phyloP scores from a whole-genome alignment of 2,113 vertebrate genomes.

The Etheostoma spectabile region DNA sequence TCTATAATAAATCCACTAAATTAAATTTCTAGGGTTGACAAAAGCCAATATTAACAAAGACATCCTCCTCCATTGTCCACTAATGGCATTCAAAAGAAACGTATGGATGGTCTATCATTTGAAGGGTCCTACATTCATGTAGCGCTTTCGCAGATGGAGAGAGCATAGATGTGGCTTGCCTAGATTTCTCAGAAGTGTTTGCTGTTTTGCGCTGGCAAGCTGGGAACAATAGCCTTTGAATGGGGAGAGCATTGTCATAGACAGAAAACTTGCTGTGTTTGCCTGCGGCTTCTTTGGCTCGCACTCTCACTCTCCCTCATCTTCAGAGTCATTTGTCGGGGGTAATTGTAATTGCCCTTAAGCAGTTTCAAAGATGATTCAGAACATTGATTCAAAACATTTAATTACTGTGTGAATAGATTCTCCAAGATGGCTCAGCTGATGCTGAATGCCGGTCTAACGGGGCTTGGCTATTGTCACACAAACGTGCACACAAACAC shows the following conservation, averaged over 20 bases:
- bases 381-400: constrained; percentile 96
- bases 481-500: not conserved
- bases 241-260: constrained; percentile 93
- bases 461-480: constrained; percentile 74
- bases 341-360: constrained; percentile 97
- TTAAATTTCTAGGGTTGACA: constrained; percentile 94
- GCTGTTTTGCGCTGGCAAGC: constrained; percentile 94
- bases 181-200: constrained; percentile 95
- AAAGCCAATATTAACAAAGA: constrained; percentile 94
- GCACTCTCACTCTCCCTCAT: constrained; percentile 74
- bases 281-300: constrained; percentile 80
- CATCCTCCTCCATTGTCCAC: constrained; percentile 92
- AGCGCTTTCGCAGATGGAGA: constrained; percentile 84
- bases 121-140: constrained; percentile 91
- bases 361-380: constrained; percentile 98
- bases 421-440: constrained; percentile 89
- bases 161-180: constrained; percentile 87
- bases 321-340: constrained; percentile 94
- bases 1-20: constrained; percentile 94
- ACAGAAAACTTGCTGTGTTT: constrained; percentile 90
- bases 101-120: constrained; percentile 95
- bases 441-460: constrained; percentile 87
- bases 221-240: constrained; percentile 93
- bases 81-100: constrained; percentile 93
- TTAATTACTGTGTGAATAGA: constrained; percentile 98